phyloP scores from a whole-genome alignment of 2,113 vertebrate species.

The Psophia crepitans region DNA sequence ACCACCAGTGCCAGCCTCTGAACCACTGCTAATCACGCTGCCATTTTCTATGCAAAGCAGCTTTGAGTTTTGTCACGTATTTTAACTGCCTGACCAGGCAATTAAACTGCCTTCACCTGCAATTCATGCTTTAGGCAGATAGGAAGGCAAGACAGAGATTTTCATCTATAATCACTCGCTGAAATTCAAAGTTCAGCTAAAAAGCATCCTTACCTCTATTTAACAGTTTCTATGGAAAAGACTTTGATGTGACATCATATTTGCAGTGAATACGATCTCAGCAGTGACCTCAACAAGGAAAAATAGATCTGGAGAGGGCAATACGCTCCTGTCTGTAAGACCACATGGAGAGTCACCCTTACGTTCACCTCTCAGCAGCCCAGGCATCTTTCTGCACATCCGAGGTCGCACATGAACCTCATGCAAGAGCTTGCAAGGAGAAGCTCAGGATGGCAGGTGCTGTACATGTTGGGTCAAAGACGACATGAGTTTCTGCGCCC shows the following conservation, averaged over 20 bases:
- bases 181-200: neutral
- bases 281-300: neutral
- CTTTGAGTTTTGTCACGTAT: neutral
- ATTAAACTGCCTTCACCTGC: neutral
- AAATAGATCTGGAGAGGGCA: neutral
- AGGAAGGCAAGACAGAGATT: neutral
- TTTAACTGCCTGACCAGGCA: neutral
- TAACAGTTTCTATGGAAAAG: neutral
- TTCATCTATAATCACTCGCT: neutral
- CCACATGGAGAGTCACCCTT: neutral
- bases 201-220: neutral
- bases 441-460: neutral
- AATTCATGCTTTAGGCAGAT: neutral
- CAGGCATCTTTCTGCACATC: neutral
- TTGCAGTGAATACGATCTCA: neutral
- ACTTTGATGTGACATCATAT: neutral
- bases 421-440: neutral
- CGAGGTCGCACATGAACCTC: neutral
- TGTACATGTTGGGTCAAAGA: neutral
- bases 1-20: neutral
- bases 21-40: neutral
- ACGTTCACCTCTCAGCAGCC: neutral
- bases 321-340: neutral
- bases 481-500: fast-evolving
- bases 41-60: neutral